Base-by-base conservation (phyloP, 2,888 invertebrate genomes). In the Cryptus armator region DNA sequence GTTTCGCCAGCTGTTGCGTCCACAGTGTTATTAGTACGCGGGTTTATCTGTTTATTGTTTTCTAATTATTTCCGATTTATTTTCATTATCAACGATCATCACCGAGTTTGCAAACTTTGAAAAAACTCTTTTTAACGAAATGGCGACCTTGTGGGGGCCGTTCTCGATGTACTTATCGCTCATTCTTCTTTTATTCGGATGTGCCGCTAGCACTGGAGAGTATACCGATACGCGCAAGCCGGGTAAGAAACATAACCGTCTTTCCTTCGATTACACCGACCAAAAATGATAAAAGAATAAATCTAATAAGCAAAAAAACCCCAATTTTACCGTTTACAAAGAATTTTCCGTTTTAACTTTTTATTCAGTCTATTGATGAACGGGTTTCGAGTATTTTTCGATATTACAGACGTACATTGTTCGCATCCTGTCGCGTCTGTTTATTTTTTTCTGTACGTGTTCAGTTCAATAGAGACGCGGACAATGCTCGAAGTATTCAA, bases 181-280 rank as follows among this genome's bases (percentile, higher is more conserved):
- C 43, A 56, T 84, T 71, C 29, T 79, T 14, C n/a, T 81, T 77
- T n/a, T 81, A 72, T 10, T 48, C 66, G 66, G 56, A 67, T 37
- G 44, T 19, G 29, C 53, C 43, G 32, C 16, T 44, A 1, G 12
- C 44, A 67, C 77, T 1, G 51, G 66, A 4, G 56, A 79, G 24
- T 5, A 48, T 6, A 64, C 70, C 2, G 46, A 59, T 7, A 12
- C 51, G 6, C 71, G 46, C 44, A 16, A 66, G 44, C 77, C 81
- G 44, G 90, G 91, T 91, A 85, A 89, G 89, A 14, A 84, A 88
- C 87, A 82, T 91, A 91, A 91, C 91, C 91, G 48, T 29, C 51
- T 70, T 68, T 14, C 56, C 29, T 44, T 6, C 16, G 1, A 14
- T 59, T 16, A 6, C 3, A 72, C 29, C n/a, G n/a, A 72, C 10